Percentiles rank a stretch among this genome's conserved stretches.
phyloP scores from a whole-genome alignment of 2,797 vertebrate genomes.

The Thunnus albacares region DNA sequence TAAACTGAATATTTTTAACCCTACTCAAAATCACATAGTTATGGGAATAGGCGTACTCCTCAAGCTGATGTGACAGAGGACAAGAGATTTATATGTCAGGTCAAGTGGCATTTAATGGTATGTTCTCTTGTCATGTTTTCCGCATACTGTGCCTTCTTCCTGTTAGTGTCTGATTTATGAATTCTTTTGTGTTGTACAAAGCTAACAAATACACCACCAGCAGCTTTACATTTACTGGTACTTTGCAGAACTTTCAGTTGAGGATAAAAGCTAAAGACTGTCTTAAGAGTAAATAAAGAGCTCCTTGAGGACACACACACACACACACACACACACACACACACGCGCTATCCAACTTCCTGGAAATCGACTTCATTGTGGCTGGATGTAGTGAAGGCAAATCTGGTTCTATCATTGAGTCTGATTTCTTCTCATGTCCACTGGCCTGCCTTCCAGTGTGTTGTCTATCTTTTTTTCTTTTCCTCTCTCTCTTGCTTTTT shows the following conservation, averaged over 20 bases:
- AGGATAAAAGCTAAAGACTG: slow-evolving; percentile 20
- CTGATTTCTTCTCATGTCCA: slow-evolving; percentile 26
- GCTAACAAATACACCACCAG: background rate
- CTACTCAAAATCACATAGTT: too few relatives aligned
- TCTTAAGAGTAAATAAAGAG: slow-evolving; percentile 23
- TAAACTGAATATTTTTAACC: background rate
- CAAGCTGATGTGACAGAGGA: background rate
- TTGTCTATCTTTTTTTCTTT: slow-evolving; percentile 33
- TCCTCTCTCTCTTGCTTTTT: slow-evolving; percentile 51
- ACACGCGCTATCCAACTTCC: background rate
- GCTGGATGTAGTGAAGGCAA: slow-evolving; percentile 17
- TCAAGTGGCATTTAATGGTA: background rate
- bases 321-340: background rate
- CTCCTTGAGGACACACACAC: slow-evolving; percentile 15
- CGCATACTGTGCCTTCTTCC: background rate
- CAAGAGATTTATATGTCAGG: background rate
- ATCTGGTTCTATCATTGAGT: slow-evolving; percentile 47
- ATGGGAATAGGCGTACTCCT: background rate
- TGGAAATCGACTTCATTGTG: slow-evolving; percentile 6
- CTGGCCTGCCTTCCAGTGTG: slow-evolving; percentile 27
- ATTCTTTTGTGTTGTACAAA: slow-evolving; percentile 13
- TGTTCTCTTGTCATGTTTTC: slow-evolving; percentile 12
- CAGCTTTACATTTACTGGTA: slow-evolving; percentile 6
- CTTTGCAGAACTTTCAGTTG: slow-evolving; percentile 8
- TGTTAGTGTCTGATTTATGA: slow-evolving; percentile 6